These are phyloP conservation scores for Mycogona germanica DNA, from an alignment of 2,888 invertebrate species.

Conservation along the genomic window DNA sequence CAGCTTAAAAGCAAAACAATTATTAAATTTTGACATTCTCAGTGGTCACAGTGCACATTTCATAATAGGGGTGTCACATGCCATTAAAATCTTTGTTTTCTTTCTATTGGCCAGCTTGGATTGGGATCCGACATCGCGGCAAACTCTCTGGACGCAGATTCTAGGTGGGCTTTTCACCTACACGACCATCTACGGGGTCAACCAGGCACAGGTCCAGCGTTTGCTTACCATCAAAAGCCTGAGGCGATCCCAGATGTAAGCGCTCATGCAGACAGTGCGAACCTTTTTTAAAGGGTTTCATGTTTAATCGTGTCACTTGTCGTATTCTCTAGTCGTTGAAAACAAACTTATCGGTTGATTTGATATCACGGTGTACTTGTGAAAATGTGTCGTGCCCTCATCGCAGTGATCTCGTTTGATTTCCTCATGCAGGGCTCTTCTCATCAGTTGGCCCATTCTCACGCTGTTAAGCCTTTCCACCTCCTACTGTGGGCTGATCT, in stretches of 20 bases:
- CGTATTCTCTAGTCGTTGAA: not conserved
- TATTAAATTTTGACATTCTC: too few relatives aligned
- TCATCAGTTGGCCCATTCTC: conserved; percentile 70
- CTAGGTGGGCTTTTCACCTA: conserved; percentile 73
- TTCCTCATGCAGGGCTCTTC: conserved; percentile 46
- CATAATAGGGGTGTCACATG: too few relatives aligned
- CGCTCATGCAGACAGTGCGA: too few relatives aligned
- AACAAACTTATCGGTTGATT: too few relatives aligned
- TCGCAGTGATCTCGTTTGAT: too few relatives aligned
- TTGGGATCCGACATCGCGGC: conserved; percentile 64
- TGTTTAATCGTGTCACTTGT: not conserved
- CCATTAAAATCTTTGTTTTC: too few relatives aligned
- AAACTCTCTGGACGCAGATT: conserved; percentile 67
- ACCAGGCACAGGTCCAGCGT: conserved; percentile 60
- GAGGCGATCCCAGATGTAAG: conserved; percentile 25
- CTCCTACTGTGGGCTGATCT: conserved; percentile 59
- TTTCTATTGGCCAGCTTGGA: too few relatives aligned
- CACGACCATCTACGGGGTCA: conserved; percentile 69
- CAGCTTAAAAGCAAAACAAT: too few relatives aligned
- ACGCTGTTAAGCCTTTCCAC: conserved; percentile 58
- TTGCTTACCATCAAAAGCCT: conserved; percentile 36
- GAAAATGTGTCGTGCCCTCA: too few relatives aligned
- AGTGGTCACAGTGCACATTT: too few relatives aligned
- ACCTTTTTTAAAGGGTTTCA: too few relatives aligned
- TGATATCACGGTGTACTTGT: too few relatives aligned